Base-by-base conservation (phyloP, 2,113 vertebrate species). In the Alethe diademata region DNA sequence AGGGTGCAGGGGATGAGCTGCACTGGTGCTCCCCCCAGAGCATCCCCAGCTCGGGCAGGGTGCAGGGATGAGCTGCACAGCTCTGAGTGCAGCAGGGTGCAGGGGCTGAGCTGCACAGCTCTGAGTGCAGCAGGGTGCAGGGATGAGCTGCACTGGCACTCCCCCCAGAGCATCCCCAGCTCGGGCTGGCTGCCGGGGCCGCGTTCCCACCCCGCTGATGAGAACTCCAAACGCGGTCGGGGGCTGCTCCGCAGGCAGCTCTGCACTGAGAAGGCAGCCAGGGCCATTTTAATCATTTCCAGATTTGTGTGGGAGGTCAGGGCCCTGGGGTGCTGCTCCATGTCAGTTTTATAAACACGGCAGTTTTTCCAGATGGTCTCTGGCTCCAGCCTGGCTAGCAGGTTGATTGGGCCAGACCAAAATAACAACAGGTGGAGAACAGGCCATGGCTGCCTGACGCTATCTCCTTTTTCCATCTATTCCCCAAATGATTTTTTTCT, bases 351-450 rank as follows among this genome's bases (percentile, higher is more conserved):
- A 99, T 99, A 99, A 99, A 99, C 99, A 99, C 98, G 98, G 98
- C 98, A 99, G 98, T 98, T 98, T 99, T 99, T 99, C 99, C 99
- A 99, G 99, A 99, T 99, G 99, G 99, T 96, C 98, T 98, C 98
- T 99, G 99, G 99, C 99, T 99, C 99, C 99, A 99, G 99, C 98
- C 99, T 99, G 99, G 99, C 99, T 99, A 99, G 99, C 99, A 99
- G 99, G 99, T 99, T 99, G 99, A 99, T 98, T 98, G 99, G 98
- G 98, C 96, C 95, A 80, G 93, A 98, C 98, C 98, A 98, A 98
- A 99, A 99, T 97, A 99, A 99, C 99, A 99, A 99, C 99, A 99
- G 99, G 99, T 99, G 99, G 99, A 99, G 99, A 98, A 98, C 99
- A 99, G 98, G 98, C 99, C 93, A 84, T 84, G 94, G 90, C 96